phyloP scores from a whole-genome alignment of 2,797 vertebrate species.

The Anguilla pacifica region DNA sequence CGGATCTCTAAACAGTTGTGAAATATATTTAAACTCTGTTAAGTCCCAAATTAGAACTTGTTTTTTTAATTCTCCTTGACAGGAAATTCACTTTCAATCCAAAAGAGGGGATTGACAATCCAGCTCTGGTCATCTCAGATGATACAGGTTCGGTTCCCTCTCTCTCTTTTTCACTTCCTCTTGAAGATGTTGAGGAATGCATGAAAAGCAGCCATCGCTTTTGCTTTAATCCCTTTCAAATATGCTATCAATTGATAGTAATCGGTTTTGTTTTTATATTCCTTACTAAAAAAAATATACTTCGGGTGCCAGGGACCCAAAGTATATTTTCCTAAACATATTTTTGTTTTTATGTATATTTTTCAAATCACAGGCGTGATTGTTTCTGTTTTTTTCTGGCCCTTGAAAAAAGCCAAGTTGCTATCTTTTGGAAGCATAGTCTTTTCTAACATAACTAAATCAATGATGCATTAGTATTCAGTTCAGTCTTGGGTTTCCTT shows the following conservation, averaged over 20 bases:
- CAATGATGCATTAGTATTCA: not conserved
- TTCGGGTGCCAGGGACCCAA: not conserved
- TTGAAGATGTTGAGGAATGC: slow-evolving; percentile 30
- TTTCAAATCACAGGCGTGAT: not conserved
- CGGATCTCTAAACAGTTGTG: not conserved
- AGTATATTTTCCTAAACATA: not conserved
- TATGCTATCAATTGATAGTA: not conserved
- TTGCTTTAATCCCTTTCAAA: not conserved
- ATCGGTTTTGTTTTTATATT: not conserved
- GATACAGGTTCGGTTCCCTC: slow-evolving; percentile 63
- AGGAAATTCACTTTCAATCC: slow-evolving; percentile 94
- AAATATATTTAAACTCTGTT: not conserved
- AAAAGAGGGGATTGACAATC: slow-evolving; percentile 94
- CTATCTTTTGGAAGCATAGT: not conserved
- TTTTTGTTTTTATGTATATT: not conserved
- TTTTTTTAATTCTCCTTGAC: slow-evolving; percentile 38
- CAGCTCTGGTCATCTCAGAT: slow-evolving; percentile 78
- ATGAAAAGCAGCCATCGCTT: not conserved
- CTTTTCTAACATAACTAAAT: not conserved
- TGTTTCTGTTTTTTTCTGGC: not conserved
- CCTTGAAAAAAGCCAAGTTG: not conserved
- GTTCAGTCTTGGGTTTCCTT: not conserved
- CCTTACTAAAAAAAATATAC: not conserved
- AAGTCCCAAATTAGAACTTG: not conserved
- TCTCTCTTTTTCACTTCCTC: not conserved